phyloP scores from a whole-genome alignment of 2,113 vertebrate species.

The Tragelaphus imberbis region DNA sequence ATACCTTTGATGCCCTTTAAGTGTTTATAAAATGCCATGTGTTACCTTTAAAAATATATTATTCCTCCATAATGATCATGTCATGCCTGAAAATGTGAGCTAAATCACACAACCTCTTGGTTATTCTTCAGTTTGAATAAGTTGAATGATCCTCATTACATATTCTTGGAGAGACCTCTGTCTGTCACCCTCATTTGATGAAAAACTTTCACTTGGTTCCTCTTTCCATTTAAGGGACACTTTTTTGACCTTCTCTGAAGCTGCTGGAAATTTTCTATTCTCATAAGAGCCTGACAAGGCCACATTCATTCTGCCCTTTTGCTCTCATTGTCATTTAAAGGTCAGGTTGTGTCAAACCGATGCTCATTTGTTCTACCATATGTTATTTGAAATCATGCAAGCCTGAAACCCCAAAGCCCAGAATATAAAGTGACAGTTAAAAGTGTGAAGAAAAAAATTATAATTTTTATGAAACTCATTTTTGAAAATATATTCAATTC shows the following conservation, averaged over 20 bases:
- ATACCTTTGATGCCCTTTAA: neutral
- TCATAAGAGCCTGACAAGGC: slow-evolving; percentile 63
- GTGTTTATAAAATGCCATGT: slow-evolving; percentile 26
- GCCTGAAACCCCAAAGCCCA: slow-evolving; percentile 34
- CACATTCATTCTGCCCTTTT: slow-evolving; percentile 66
- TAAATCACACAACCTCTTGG: slow-evolving; percentile 49
- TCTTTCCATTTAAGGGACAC: slow-evolving; percentile 39
- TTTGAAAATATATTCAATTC: slow-evolving; percentile 6
- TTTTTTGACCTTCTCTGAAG: slow-evolving; percentile 62
- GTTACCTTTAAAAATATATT: slow-evolving; percentile 31
- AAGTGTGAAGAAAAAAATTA: neutral
- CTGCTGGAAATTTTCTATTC: slow-evolving; percentile 61
- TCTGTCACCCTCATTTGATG: slow-evolving; percentile 60
- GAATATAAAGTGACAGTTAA: neutral
- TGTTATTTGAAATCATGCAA: slow-evolving; percentile 45
- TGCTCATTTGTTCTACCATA: slow-evolving; percentile 66
- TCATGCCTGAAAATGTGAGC: slow-evolving; percentile 37
- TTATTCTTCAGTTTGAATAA: slow-evolving; percentile 33
- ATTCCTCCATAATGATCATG: slow-evolving; percentile 47
- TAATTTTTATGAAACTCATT: slow-evolving; percentile 4
- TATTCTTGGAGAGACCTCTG: slow-evolving; percentile 63
- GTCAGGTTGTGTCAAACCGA: slow-evolving; percentile 57
- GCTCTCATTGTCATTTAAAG: slow-evolving; percentile 70
- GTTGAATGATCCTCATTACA: slow-evolving; percentile 47
- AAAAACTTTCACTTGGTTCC: slow-evolving; percentile 49